Base-by-base conservation (phyloP, 2,797 vertebrate species). In the Zenarchopterus dispar region DNA sequence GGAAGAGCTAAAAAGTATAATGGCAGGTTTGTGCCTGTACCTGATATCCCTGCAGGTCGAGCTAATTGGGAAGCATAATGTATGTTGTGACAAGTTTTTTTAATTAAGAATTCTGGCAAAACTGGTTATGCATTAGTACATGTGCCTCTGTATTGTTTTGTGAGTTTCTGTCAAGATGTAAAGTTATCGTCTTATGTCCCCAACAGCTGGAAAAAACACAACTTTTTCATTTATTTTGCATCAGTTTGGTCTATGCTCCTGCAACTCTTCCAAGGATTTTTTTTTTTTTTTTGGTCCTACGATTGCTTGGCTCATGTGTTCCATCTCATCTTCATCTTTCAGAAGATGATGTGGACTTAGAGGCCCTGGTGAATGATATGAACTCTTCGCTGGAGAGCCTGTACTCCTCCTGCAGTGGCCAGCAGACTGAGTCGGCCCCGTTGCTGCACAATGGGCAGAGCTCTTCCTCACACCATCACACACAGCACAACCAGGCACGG, bases 291-390 rank as follows among this genome's bases (percentile, higher is more conserved):
- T 28, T 13, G 9, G 2, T 10, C 9, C 1, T 36, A 36, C 33
- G 1, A 0, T 28, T 45, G 5, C 19, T 1, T 23, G 19, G n/a
- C 5, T 33, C 1, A 46, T 45, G 11, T 56, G 39, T 52, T 59
- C 18, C 28, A 26, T 43, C 63, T 15, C 53, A 1, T 46, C 17
- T 64, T 21, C 62, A 3, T 36, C 8, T 77, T 89, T 17, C 89
- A 98, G 97, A 97, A 85, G 95, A 97, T 23, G 96, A 97, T 0
- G 94, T 97, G 49, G 97, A 97, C 86, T 84, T 97, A 8, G 96
- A 97, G 80, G 94, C 95, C 42, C 81, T 98, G 91, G 95, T 98
- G 60, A 97, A 95, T 18, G 95, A 96, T 63, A 98, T 97, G 95
- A 96, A 95, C 52, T 93, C 94, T 0, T 97, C 97, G 0, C 84